Evolutionary conservation across 2,113 vertebrate species (phyloP), one percentile per base, ranked within the genome.

Genomic region (Triplophysa rosa): DNA sequence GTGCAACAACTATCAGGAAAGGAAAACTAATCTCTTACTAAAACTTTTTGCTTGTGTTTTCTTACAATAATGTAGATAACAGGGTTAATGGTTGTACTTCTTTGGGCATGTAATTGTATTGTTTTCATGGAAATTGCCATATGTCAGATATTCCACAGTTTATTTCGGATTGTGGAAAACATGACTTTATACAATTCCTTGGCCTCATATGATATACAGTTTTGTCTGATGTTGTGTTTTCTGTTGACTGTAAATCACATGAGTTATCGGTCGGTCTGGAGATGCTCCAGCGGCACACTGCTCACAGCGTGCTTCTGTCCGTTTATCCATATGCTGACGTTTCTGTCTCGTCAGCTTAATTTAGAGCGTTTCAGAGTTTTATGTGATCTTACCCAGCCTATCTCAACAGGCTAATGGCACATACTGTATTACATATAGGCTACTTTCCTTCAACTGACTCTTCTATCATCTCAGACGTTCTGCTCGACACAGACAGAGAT

Each of bases 241-340:
- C 78, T 81, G 73, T 56, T 68, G 45, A 79, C 71, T 83, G 63
- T 67, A 84, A 76, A 78, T 76, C 58, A 84, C 78, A 82, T 77
- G 69, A 82, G 78, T 67, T 83, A 70, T 87, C 65, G 82, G 77
- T 84, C 80, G 84, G 75, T 79, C 77, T 91, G 89, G 88, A 88
- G 78, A 73, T 71, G 67, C 77, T 89, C 87, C 88, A 89, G 56
- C 81, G 61, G 66, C 79, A 85, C 83, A 82, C 78, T 84, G 77
- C 85, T 85, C 58, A 81, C 80, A 70, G 69, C 84, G 81, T 84
- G 79, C 84, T 86, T 84, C n/a, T 64, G 84, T 76, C 85, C 88
- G 87, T 91, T 89, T 86, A 89, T 78, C 80, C 84, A 85, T 84
- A 88, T 42, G 72, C 84, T 83, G 77, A 73, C 67, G 23, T 79